Percentiles rank a stretch among this genome's conserved stretches.
Conservation (phyloP, 2,113 vertebrate species). For the Chloropsis hardwickii region DNA sequence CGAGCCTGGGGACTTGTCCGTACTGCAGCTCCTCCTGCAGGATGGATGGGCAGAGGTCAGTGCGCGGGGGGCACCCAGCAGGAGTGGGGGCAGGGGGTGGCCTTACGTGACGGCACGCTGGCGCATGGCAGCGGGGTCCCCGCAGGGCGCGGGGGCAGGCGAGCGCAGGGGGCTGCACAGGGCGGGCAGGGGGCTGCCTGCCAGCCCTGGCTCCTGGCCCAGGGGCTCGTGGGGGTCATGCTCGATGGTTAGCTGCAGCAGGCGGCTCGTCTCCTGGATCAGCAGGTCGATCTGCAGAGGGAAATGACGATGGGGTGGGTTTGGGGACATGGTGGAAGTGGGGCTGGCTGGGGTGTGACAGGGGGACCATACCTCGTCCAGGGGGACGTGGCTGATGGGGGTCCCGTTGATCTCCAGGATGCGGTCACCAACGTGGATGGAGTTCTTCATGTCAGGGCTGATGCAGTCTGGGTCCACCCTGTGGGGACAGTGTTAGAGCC, state of each 20-base stretch:
- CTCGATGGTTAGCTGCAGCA: conserved; percentile 94
- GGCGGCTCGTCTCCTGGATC: conserved; percentile 92
- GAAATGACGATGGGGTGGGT: neutral
- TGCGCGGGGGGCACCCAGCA: fast-evolving
- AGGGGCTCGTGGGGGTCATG: conserved; percentile 85
- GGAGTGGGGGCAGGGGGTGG: neutral
- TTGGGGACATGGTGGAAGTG: fast-evolving
- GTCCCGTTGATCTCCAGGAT: conserved; percentile 98
- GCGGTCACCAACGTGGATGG: conserved; percentile 93
- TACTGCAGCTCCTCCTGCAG: conserved; percentile 88
- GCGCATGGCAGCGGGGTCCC: conserved; percentile 63
- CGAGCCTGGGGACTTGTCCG: conserved; percentile 88
- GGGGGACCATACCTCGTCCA: conserved; percentile 85
- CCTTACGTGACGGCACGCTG: conserved; percentile 78
- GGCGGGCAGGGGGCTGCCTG: conserved; percentile 69
- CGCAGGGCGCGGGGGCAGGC: conserved; percentile 69
- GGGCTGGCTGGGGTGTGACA: too few relatives aligned
- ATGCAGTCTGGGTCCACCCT: conserved; percentile 90
- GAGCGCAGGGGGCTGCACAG: conserved; percentile 69
- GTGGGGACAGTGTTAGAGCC: neutral
- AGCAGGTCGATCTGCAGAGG: conserved; percentile 87
- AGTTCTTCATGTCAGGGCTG: conserved; percentile 95
- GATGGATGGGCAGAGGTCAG: neutral
- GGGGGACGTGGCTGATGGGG: conserved; percentile 88
- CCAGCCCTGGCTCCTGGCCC: conserved; percentile 59